A percentile compares a stretch with the other conserved stretches of the same genome.
Evolutionary conservation across 2,797 vertebrate species (phyloP).

Genomic region (Gouania willdenowi): DNA sequence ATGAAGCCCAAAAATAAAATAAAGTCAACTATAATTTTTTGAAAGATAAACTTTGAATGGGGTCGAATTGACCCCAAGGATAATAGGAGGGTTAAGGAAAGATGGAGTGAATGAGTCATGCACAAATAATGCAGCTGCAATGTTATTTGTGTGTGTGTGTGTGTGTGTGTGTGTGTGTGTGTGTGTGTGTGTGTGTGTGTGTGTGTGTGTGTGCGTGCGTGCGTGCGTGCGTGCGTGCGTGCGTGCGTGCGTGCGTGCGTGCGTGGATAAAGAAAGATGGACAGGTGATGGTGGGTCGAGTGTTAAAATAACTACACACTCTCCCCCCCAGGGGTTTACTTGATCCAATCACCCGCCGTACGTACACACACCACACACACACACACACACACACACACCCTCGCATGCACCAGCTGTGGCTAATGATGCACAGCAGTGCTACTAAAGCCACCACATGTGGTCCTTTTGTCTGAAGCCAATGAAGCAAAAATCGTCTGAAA

Average conservation of each 20-base stretch:
- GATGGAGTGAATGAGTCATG: too few relatives aligned
- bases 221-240: background rate
- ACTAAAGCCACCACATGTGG: constrained; percentile 56
- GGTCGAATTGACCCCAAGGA: too few relatives aligned
- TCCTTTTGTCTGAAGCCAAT: constrained; percentile 57
- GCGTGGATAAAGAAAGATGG: constrained; percentile 5
- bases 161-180: background rate
- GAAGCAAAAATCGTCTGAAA: constrained; percentile 37
- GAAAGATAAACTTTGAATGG: too few relatives aligned
- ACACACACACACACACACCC: background rate
- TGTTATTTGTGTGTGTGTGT: background rate
- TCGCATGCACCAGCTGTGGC: constrained; percentile 51
- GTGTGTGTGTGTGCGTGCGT: background rate
- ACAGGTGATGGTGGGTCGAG: constrained; percentile 36
- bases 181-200: background rate
- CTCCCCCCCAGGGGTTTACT: constrained; percentile 43
- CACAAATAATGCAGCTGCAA: too few relatives aligned
- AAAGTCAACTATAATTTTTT: too few relatives aligned
- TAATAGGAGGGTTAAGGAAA: too few relatives aligned
- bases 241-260: background rate
- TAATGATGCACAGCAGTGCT: constrained; percentile 57
- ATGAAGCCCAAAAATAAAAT: too few relatives aligned
- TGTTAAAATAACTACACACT: constrained; percentile 54
- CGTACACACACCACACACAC: constrained; percentile 16
- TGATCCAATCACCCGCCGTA: constrained; percentile 52